phyloP scores from a whole-genome alignment of 53 echinoderm and acorn worm genomes.

The Arbacia lixula region DNA sequence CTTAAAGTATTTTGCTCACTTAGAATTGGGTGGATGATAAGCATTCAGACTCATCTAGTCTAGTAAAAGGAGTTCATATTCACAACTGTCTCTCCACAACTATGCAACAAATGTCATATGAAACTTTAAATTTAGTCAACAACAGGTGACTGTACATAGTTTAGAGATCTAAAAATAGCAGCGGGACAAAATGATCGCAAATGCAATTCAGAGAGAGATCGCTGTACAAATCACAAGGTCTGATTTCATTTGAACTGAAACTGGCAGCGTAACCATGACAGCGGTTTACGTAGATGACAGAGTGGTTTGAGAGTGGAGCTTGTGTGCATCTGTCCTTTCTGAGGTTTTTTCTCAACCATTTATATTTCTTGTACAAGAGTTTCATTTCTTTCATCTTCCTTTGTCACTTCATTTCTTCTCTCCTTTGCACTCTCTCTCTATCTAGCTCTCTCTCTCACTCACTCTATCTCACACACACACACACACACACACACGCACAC shows the following conservation, averaged over 20 bases:
- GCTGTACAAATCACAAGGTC: slow-evolving; percentile 1
- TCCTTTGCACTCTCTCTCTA: neutral
- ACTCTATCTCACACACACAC: neutral
- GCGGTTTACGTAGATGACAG: slow-evolving; percentile 15
- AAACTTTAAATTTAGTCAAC: slow-evolving; percentile 28
- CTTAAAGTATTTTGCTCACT: too few relatives aligned
- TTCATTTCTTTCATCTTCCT: neutral
- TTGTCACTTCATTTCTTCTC: neutral
- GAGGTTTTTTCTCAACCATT: neutral
- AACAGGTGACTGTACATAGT: slow-evolving; percentile 26
- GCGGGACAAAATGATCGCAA: neutral
- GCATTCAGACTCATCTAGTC: too few relatives aligned
- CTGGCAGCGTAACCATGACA: slow-evolving; percentile 4
- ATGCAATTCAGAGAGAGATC: neutral
- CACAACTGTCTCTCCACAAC: slow-evolving; percentile 11
- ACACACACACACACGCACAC: neutral
- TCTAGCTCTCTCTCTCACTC: neutral
- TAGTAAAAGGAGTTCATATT: too few relatives aligned
- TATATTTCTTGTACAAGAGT: neutral
- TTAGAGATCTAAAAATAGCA: neutral
- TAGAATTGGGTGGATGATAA: too few relatives aligned
- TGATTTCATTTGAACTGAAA: slow-evolving; percentile 27
- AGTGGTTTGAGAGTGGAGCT: neutral
- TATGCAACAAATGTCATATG: slow-evolving; percentile 19
- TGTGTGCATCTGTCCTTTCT: neutral